phyloP scores from a whole-genome alignment of 2,113 vertebrate species.

The Sclerurus mexicanus region DNA sequence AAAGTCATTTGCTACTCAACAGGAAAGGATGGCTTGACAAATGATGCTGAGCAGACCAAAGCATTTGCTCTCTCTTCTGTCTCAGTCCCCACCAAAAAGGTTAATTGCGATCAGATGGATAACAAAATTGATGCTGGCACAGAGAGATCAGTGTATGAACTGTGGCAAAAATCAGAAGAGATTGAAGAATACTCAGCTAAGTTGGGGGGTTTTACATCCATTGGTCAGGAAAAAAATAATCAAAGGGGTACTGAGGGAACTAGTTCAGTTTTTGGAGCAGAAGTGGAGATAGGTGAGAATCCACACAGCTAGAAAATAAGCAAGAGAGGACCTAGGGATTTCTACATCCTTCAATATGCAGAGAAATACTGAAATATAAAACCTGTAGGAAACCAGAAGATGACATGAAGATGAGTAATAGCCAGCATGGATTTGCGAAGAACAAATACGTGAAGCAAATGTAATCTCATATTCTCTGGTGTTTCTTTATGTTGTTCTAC shows the following conservation, averaged over 20 bases:
- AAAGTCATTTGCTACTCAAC: background rate
- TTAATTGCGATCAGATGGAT: conserved; percentile 1
- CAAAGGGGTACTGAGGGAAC: background rate
- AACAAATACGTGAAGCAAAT: background rate
- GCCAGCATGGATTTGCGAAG: background rate
- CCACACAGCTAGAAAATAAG: background rate
- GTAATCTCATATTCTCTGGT: background rate
- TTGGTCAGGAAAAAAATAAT: background rate
- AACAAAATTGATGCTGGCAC: background rate
- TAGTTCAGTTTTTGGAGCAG: background rate
- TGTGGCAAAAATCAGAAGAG: background rate
- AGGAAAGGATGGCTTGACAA: background rate
- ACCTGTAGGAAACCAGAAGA: background rate
- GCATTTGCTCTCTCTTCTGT: background rate
- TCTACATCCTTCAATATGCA: background rate
- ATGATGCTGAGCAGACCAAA: background rate
- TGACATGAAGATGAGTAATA: background rate
- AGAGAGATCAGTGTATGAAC: background rate
- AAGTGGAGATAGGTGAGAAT: background rate
- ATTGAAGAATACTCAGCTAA: background rate
- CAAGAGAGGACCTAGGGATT: background rate
- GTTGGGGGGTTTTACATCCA: background rate
- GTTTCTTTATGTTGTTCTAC: background rate
- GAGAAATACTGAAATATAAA: background rate
- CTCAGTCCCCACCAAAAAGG: background rate